phyloP scores from a whole-genome alignment of 2,797 vertebrate genomes.

The Cynodonichthys magdalenae region DNA sequence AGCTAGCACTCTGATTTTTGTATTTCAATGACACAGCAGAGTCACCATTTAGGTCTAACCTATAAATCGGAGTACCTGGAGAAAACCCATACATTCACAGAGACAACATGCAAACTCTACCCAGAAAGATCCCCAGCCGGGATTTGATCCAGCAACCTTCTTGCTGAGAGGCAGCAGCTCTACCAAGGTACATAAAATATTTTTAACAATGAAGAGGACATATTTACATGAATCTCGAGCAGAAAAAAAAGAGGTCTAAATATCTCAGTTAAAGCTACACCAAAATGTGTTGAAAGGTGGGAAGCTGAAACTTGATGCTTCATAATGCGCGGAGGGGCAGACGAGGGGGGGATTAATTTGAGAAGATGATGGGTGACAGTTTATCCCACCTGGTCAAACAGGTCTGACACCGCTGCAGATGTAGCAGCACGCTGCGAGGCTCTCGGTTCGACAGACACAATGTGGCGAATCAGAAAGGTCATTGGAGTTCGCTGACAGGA shows the following conservation, averaged over 20 bases:
- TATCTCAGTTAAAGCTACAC: conserved; percentile 52
- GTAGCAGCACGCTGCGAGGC: conserved; percentile 3
- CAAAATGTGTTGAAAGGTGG: conserved; percentile 48
- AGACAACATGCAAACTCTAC: too few relatives aligned
- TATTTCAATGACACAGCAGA: too few relatives aligned
- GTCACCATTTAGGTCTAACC: too few relatives aligned
- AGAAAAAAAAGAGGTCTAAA: conserved; percentile 24
- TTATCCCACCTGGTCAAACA: conserved; percentile 62
- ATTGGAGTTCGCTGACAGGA: conserved; percentile 69
- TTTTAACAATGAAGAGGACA: conserved; percentile 40
- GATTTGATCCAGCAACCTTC: too few relatives aligned
- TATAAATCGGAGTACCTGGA: too few relatives aligned
- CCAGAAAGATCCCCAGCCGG: too few relatives aligned
- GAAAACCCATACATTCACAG: too few relatives aligned
- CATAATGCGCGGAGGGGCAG: conserved; percentile 25
- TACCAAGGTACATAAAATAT: neutral
- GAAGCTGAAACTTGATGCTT: conserved; percentile 51
- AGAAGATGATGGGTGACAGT: conserved; percentile 65
- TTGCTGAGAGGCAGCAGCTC: too few relatives aligned
- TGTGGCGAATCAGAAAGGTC: conserved; percentile 25
- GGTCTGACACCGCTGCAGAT: conserved; percentile 43
- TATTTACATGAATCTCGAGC: conserved; percentile 40
- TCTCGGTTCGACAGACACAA: conserved; percentile 16
- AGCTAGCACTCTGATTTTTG: too few relatives aligned
- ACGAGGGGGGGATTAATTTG: conserved; percentile 36